Evolutionary conservation across 2,113 vertebrate species (phyloP).

Genomic region (Ceratotherium simum): DNA sequence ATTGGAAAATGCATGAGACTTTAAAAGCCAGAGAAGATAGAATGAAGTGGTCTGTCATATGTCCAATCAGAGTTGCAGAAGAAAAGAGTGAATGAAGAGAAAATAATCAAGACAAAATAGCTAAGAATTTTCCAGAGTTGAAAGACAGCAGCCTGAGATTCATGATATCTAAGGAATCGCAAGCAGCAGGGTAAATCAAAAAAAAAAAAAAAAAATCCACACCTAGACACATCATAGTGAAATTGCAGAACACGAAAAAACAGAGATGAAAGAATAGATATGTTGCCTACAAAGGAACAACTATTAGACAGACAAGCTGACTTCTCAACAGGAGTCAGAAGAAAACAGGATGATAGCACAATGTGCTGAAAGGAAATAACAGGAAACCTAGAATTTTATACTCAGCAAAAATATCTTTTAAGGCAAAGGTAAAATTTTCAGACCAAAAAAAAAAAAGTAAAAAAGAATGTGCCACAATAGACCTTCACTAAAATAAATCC

Average conservation of each 20-base stretch:
- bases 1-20: not conserved
- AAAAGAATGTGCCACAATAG: not conserved
- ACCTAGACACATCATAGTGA: not conserved
- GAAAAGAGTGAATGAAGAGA: not conserved
- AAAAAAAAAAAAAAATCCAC: not conserved
- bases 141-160: not conserved
- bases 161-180: not conserved
- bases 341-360: not conserved
- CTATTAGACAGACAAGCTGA: not conserved
- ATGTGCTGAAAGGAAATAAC: not conserved
- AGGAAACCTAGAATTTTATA: not conserved
- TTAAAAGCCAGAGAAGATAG: not conserved
- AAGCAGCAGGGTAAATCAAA: not conserved
- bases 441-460: not conserved
- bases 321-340: not conserved
- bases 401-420: not conserved
- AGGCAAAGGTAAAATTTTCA: not conserved
- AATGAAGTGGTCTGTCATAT: not conserved
- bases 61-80: not conserved
- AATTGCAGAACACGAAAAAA: not conserved
- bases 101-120: not conserved
- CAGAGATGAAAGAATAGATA: not conserved
- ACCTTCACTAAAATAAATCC: constrained; percentile 1
- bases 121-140: not conserved
- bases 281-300: not conserved